phyloP scores from a whole-genome alignment of 2,113 vertebrate genomes.

The Gallinago undulata region DNA sequence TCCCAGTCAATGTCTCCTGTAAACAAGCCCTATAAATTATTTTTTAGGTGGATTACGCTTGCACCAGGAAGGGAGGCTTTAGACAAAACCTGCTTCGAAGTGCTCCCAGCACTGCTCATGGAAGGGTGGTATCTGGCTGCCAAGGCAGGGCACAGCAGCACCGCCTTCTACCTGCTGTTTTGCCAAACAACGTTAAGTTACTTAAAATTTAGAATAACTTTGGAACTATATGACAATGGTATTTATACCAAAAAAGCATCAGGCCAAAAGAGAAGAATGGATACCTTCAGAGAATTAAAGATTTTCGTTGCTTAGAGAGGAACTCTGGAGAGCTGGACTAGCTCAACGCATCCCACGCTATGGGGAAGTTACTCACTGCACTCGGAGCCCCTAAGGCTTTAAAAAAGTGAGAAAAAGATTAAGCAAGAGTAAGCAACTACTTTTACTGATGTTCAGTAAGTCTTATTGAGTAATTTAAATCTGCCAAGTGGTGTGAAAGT shows the following conservation, averaged over 20 bases:
- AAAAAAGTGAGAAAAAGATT: not conserved
- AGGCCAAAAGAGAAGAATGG: not conserved
- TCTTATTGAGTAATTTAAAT: not conserved
- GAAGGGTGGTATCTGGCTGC: not conserved
- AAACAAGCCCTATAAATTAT: not conserved
- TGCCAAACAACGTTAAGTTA: not conserved
- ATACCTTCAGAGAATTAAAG: not conserved
- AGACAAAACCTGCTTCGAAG: not conserved
- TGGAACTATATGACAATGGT: not conserved
- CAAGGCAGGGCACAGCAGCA: not conserved
- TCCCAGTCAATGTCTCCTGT: not conserved
- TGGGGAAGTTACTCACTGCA: accelerated
- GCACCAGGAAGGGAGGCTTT: not conserved
- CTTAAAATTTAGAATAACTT: not conserved
- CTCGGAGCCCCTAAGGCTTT: not conserved
- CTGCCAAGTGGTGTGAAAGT: not conserved
- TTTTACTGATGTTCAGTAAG: not conserved
- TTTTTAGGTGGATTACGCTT: not conserved
- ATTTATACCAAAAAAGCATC: not conserved
- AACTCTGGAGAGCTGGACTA: not conserved
- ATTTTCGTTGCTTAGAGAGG: not conserved
- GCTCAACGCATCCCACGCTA: not conserved
- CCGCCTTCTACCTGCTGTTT: not conserved
- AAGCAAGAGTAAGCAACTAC: not conserved
- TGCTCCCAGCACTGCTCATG: not conserved